Conservation (phyloP, 2,888 invertebrate species). For the Julus scanicus region DNA sequence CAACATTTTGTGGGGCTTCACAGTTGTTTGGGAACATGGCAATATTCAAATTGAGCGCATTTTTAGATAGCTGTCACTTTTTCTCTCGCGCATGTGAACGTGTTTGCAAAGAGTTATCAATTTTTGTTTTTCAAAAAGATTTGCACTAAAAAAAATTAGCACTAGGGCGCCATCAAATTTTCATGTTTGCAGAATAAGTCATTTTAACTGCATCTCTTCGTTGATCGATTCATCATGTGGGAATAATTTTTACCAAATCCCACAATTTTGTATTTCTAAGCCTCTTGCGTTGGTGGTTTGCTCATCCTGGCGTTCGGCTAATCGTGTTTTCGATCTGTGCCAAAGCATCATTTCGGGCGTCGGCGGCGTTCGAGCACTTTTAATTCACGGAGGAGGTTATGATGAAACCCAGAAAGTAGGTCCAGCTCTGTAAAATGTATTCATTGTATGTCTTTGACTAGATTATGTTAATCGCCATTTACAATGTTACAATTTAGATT, state of each 20-base stretch:
- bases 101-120: too few relatives aligned
- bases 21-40: too few relatives aligned
- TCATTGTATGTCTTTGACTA: background rate
- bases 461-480: background rate
- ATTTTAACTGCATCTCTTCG: too few relatives aligned
- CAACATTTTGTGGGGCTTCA: too few relatives aligned
- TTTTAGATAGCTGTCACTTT: too few relatives aligned
- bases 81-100: too few relatives aligned
- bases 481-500: conserved; percentile 63
- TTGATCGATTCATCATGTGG: too few relatives aligned
- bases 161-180: too few relatives aligned
- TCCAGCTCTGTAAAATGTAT: background rate
- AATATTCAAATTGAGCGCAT: too few relatives aligned
- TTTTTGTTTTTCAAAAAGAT: too few relatives aligned
- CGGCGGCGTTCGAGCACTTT: background rate
- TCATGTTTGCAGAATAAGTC: too few relatives aligned
- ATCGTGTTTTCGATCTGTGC: conserved; percentile 61
- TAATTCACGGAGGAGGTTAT: conserved; percentile 50
- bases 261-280: conserved; percentile 64
- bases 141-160: too few relatives aligned
- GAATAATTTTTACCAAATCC: background rate
- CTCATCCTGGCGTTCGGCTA: conserved; percentile 71
- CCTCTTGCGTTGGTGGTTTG: conserved; percentile 77
- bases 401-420: conserved; percentile 34
- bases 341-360: background rate